Evolutionary conservation across 2,888 invertebrate genomes (phyloP).

Genomic region (Ennomos fuscantarius): DNA sequence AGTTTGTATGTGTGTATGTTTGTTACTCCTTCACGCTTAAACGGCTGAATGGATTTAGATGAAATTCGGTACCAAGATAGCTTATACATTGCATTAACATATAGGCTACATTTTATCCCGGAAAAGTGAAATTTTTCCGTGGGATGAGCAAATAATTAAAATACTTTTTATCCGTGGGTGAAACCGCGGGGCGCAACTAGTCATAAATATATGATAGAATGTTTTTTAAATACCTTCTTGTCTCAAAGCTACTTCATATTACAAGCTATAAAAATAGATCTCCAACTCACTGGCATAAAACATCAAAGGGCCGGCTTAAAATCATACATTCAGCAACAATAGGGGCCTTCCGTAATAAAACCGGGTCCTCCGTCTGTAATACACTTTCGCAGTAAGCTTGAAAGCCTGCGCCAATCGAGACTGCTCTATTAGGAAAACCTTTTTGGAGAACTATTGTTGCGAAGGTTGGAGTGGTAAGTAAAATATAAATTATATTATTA

Average conservation of each 20-base stretch:
- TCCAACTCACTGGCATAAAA: slow-evolving; percentile 8
- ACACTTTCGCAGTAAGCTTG: slow-evolving; percentile 2
- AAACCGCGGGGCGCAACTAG: too few species aligned
- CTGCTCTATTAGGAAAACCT: slow-evolving; percentile 32
- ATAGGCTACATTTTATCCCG: too few species aligned
- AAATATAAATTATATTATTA: neutral
- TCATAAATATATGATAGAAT: too few species aligned
- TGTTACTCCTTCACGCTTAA: too few species aligned
- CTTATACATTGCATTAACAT: too few species aligned
- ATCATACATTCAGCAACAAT: slow-evolving; percentile 18
- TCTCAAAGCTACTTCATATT: neutral
- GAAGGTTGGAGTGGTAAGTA: slow-evolving; percentile 6
- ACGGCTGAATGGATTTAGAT: too few species aligned
- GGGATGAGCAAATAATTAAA: too few species aligned
- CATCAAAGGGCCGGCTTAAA: slow-evolving; percentile 11
- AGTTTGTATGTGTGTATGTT: too few species aligned
- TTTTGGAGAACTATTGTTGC: slow-evolving; percentile 23
- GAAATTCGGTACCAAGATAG: too few species aligned
- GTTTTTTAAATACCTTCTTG: neutral
- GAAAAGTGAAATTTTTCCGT: too few species aligned
- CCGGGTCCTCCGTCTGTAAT: slow-evolving; percentile 13
- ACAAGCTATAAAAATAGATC: slow-evolving; percentile 10
- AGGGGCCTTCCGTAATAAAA: slow-evolving; percentile 15
- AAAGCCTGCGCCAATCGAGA: slow-evolving; percentile 20
- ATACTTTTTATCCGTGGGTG: too few species aligned